phyloP scores from a whole-genome alignment of 2,797 vertebrate genomes.

The Vultur gryphus region DNA sequence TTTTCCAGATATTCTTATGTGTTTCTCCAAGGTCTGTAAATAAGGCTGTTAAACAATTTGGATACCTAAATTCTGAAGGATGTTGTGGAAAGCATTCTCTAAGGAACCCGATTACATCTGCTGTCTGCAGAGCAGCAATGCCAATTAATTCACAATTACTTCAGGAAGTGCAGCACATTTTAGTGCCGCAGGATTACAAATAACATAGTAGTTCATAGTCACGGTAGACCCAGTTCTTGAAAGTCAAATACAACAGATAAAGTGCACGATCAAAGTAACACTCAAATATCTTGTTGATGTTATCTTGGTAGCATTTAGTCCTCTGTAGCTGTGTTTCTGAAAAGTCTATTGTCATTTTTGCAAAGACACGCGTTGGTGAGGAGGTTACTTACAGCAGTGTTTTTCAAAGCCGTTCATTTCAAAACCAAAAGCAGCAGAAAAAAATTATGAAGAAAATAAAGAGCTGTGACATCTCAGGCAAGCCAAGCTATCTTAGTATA shows the following conservation, averaged over 20 bases:
- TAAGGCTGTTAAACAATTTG: background rate
- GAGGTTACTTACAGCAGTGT: background rate
- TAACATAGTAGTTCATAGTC: background rate
- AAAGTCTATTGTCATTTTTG: background rate
- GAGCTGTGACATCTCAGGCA: background rate
- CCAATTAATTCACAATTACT: background rate
- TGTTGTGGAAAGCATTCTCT: background rate
- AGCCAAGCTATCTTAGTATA: background rate
- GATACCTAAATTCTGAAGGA: background rate
- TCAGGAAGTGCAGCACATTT: background rate
- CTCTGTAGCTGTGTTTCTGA: background rate
- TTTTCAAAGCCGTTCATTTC: background rate
- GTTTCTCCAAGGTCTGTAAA: background rate
- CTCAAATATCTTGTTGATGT: background rate
- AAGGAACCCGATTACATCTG: background rate
- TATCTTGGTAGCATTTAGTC: background rate
- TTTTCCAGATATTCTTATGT: fast-evolving
- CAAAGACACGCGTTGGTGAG: background rate
- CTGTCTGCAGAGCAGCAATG: background rate
- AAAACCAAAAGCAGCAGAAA: background rate
- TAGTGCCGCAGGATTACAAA: background rate
- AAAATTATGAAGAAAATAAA: background rate
- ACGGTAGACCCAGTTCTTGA: background rate
- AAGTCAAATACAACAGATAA: background rate
- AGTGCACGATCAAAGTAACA: background rate